These are phyloP conservation scores for Ctenicera cuprea DNA, from an alignment of 2,888 invertebrate genomes.

Conservation along the genomic window DNA sequence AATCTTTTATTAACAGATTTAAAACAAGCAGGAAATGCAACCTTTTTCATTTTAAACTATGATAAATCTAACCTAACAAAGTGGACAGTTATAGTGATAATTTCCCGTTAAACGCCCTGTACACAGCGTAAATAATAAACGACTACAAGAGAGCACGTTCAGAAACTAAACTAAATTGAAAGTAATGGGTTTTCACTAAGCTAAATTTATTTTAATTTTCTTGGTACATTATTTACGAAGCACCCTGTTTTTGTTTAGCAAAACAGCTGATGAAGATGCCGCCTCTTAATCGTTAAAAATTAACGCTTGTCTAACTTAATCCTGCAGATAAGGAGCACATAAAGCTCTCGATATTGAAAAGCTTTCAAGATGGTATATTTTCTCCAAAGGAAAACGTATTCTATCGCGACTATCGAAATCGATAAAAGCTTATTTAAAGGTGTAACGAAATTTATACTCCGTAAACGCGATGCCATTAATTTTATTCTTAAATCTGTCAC, in stretches of 20 bases:
- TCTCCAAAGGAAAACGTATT: not conserved
- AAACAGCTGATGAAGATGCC: conserved; percentile 11
- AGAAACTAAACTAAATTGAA: too few species aligned
- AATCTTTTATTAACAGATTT: too few species aligned
- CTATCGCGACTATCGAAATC: not conserved
- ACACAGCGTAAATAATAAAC: too few species aligned
- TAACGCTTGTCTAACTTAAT: conserved; percentile 26
- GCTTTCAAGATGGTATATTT: conserved; percentile 7
- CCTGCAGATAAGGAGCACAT: conserved; percentile 21
- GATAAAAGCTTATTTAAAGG: conserved; percentile 18
- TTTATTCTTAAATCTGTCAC: conserved; percentile 24
- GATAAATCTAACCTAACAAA: too few species aligned
- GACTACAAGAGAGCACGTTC: too few species aligned
- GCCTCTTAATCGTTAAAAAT: conserved; percentile 6
- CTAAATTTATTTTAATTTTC: too few species aligned
- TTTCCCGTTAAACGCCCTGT: too few species aligned
- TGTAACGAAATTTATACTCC: conserved; percentile 17
- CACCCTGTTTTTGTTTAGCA: conserved; percentile 2
- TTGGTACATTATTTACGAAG: not conserved
- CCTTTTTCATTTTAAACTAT: too few species aligned
- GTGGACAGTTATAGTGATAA: too few species aligned
- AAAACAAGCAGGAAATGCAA: too few species aligned
- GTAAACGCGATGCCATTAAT: conserved; percentile 17
- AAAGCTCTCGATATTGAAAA: conserved; percentile 18
- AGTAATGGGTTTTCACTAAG: too few species aligned